A percentile compares a stretch with the other conserved stretches of the same genome.
phyloP scores from a whole-genome alignment of 2,113 vertebrate genomes.

The Thunnus maccoyii region DNA sequence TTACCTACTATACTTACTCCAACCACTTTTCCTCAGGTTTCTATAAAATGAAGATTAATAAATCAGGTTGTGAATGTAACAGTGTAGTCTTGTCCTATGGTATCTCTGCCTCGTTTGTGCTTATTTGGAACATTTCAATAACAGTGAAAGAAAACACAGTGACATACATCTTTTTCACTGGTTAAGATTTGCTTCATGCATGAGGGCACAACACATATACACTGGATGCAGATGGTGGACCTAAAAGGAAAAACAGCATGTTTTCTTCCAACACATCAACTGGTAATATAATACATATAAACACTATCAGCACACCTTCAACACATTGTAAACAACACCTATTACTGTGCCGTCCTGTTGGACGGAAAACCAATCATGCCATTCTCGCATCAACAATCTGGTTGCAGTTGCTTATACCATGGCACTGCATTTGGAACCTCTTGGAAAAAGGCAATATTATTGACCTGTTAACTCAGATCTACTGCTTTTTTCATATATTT shows the following conservation, averaged over 20 bases:
- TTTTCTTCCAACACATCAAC: background rate
- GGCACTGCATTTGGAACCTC: background rate
- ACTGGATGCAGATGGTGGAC: background rate
- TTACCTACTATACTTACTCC: too few species aligned
- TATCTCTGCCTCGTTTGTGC: background rate
- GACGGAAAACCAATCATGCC: conserved; percentile 1
- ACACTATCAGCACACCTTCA: background rate
- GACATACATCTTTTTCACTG: background rate
- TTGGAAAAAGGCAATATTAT: background rate
- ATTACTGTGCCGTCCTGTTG: conserved; percentile 7
- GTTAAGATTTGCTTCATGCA: background rate
- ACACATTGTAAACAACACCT: conserved; percentile 26
- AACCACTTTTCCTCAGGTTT: conserved; percentile 9
- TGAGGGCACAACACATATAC: background rate
- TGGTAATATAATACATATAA: conserved; percentile 1
- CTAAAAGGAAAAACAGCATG: background rate
- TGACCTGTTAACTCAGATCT: conserved; percentile 2
- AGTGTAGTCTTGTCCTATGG: background rate
- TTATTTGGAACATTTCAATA: background rate
- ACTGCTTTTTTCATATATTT: background rate
- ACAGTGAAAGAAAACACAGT: background rate
- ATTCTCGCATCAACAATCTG: background rate
- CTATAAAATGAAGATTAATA: background rate
- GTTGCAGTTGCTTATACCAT: background rate
- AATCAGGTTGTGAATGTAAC: background rate